Percentiles rank a stretch among this genome's conserved stretches.
Evolutionary conservation across 2,797 vertebrate species (phyloP).

Genomic region (Furcifer pardalis): DNA sequence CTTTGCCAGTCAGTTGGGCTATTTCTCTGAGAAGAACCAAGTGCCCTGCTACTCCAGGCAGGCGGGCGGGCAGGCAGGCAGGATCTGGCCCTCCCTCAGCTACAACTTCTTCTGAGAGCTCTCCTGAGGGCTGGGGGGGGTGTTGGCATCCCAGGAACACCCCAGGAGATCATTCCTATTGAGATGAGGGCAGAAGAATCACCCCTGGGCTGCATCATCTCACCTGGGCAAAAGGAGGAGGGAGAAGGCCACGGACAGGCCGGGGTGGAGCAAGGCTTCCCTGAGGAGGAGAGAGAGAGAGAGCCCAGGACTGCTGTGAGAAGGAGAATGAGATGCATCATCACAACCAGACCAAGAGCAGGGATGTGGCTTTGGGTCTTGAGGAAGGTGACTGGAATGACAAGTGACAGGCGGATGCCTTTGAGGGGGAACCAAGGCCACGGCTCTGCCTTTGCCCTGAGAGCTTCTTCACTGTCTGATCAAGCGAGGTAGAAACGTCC

Average conservation of each 20-base stretch:
- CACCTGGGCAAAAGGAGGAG: not conserved
- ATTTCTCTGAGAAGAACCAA: not conserved
- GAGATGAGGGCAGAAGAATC: not conserved
- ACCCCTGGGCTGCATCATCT: not conserved
- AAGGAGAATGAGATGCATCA: too few species aligned
- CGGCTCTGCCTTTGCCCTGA: conserved; percentile 56
- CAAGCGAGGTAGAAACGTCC: conserved; percentile 61
- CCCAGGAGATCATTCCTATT: too few species aligned
- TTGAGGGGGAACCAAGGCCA: conserved; percentile 61
- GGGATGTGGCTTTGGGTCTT: conserved; percentile 29
- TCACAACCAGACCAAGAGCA: not conserved
- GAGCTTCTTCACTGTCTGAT: conserved; percentile 66
- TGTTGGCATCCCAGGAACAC: too few species aligned
- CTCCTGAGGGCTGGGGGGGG: not conserved
- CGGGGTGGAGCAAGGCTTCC: not conserved
- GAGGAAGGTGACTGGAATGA: conserved; percentile 67
- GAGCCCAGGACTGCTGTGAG: too few species aligned
- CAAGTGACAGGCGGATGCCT: conserved; percentile 63
- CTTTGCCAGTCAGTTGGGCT: not conserved
- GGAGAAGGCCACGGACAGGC: not conserved
- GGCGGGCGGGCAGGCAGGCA: too few species aligned
- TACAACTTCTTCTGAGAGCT: not conserved
- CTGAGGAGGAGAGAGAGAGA: too few species aligned
- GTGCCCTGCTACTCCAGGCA: not conserved
- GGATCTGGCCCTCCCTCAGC: not conserved